Evolutionary conservation across 2,113 vertebrate genomes (phyloP), one percentile per base, ranked within the genome.

Genomic region (Dinomys branickii): DNA sequence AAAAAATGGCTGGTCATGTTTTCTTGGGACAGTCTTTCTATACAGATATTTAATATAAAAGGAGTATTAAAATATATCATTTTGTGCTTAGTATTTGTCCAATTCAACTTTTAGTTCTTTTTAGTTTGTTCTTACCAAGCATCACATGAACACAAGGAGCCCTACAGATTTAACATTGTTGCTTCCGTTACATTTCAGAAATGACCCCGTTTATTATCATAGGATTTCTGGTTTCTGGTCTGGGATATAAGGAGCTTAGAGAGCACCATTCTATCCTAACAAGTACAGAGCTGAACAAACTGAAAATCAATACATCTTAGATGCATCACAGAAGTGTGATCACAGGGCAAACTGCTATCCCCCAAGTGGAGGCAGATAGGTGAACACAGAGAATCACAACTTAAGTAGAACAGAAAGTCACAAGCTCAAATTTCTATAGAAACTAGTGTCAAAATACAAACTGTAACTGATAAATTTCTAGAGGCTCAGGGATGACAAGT

Each of bases 71-170:
- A 78, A 88, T n/a, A 80, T 2, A 67, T 50, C 35, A 19, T 84
- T 73, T 26, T 73, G 8, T 44, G 17, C n/a, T 84, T 92, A 85
- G 33, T n/a, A 87, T n/a, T 78, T 91, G 24, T 58, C 75, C 96
- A 86, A 92, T 97, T 67, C 94, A 96, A 97, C 94, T 94, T 97
- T 98, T 44, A 95, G 97, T 81, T 0, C 0, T 96, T 88, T 91
- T 92, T 97, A 84, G 88, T 94, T 96, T 97, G 78, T 44, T 73
- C 22, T 96, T 92, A 81, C n/a, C 82, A 85, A 98, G 92, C 86
- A 81, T 61, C 93, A 81, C 26, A 81, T 9, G 73, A 96, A 69
- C 69, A 83, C 24, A 41, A 54, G 85, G 50, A 94, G 52, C 71
- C 11, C 69, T 92, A 97, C 94, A 96, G 98, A 96, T 91, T 58